Evolutionary conservation across 64 coral and sea anemone species (phyloP), one percentile per base, ranked within the genome.

Genomic region (Montipora foliosa): DNA sequence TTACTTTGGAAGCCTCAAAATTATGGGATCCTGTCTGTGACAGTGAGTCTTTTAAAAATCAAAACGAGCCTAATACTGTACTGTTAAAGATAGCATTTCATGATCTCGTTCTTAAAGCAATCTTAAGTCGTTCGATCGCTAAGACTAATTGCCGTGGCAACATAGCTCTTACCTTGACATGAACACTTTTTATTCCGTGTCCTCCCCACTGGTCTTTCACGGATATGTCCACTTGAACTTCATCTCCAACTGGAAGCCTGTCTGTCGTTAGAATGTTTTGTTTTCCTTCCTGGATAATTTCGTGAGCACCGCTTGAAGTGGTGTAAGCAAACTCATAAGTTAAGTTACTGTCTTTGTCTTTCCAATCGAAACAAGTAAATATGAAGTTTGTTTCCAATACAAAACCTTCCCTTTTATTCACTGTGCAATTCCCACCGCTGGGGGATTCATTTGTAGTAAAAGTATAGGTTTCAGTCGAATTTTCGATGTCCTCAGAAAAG

Each of bases 391-490:
- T 93, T 1, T 21, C 60, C 47, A 93, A 93, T 14, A 87, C 92
- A 72, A 55, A 22, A 8, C 92, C 92, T 19, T 79, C 44, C 3
- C 5, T 6, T 74, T 77, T 52, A 57, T 93, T 84, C 37, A 93
- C 92, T 2, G 21, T 48, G 20, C 92, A 93, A 53, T 88, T 88
- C 0, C 92, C 92, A 6, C 84, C 92, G 5, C 22, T 21, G 0
- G 92, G 92, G 16, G 92, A 77, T 49, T 88, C 76, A 47, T 93
- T 93, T 70, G 92, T 72, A 21, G 83, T 88, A 49, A 93, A 80
- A 74, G 25, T 72, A 17, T 86, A 46, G 0, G 17, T 72, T 14
- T 13, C 0, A 86, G 82, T 1, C 0, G 20, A 21, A 20, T 47
- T 72, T 50, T 50, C 50, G 44, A 50, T 86, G 1, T 71, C n/a